Evolutionary conservation across 2,888 invertebrate genomes (phyloP).

Genomic region (Mythimna impura): DNA sequence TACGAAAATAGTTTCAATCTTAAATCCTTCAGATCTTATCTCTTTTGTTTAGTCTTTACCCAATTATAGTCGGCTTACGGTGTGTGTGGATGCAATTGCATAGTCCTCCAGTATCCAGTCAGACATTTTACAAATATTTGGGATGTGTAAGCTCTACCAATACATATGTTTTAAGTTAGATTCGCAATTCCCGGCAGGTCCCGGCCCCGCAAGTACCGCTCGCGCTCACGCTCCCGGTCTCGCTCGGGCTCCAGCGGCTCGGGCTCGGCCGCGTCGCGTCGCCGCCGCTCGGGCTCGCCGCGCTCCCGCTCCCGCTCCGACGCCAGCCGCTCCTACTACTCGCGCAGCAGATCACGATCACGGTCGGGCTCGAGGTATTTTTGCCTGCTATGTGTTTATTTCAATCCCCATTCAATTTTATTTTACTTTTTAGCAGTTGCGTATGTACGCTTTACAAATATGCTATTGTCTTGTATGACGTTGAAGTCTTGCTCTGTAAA

Average conservation of each 20-base stretch:
- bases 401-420: conserved; percentile 11
- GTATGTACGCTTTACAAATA: conserved; percentile 19
- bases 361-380: conserved; percentile 89
- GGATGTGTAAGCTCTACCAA: neutral
- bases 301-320: conserved; percentile 92
- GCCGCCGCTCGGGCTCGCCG: conserved; percentile 82
- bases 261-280: conserved; percentile 83
- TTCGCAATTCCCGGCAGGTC: conserved; percentile 77
- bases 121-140: neutral
- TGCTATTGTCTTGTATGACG: neutral
- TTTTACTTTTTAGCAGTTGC: neutral
- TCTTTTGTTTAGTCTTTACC: too few species aligned
- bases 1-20: neutral
- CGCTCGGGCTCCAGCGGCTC: conserved; percentile 87
- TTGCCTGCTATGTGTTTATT: conserved; percentile 47
- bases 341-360: conserved; percentile 90
- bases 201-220: conserved; percentile 92
- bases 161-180: neutral
- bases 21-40: neutral
- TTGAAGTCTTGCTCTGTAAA: conserved; percentile 3
- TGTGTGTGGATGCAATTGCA: neutral
- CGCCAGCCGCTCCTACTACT: conserved; percentile 90
- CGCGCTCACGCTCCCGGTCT: conserved; percentile 92
- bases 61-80: neutral
- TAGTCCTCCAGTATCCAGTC: neutral